Evolutionary conservation across 2,888 invertebrate genomes (phyloP).

Genomic region (Synergus laeviventris): DNA sequence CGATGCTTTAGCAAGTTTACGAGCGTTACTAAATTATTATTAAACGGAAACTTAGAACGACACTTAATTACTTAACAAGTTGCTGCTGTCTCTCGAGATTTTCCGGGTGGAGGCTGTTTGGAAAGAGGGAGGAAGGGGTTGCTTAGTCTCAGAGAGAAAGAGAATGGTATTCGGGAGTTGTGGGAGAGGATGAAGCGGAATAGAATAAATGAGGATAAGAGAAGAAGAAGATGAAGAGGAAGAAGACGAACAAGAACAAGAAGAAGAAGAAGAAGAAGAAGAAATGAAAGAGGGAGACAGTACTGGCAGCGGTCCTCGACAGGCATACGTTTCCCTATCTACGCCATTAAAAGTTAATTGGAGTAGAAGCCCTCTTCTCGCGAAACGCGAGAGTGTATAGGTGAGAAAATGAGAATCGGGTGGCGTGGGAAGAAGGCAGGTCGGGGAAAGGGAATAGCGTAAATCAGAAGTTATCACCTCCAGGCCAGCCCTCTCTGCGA

Average conservation of each 20-base stretch:
- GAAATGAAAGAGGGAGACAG: slow-evolving; percentile 47
- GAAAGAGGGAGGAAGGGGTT: slow-evolving; percentile 54
- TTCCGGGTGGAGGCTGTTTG: slow-evolving; percentile 50
- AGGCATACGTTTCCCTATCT: slow-evolving; percentile 71
- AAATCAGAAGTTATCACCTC: slow-evolving; percentile 71
- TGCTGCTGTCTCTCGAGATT: slow-evolving; percentile 63
- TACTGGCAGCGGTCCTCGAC: slow-evolving; percentile 54
- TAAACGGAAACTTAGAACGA: slow-evolving; percentile 68
- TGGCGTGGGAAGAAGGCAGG: slow-evolving; percentile 47
- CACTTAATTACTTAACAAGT: slow-evolving; percentile 71
- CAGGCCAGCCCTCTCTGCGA: slow-evolving; percentile 62
- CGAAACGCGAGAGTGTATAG: slow-evolving; percentile 55
- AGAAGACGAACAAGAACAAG: slow-evolving; percentile 15
- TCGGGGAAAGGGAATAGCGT: slow-evolving; percentile 60
- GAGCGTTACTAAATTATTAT: slow-evolving; percentile 70
- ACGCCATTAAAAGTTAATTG: slow-evolving; percentile 71
- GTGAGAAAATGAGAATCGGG: slow-evolving; percentile 58
- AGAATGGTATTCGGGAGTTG: slow-evolving; percentile 48
- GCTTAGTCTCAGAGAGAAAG: slow-evolving; percentile 45
- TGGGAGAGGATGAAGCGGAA: slow-evolving; percentile 48
- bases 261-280: slow-evolving; percentile 47
- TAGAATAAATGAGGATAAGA: slow-evolving; percentile 44
- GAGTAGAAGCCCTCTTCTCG: slow-evolving; percentile 65
- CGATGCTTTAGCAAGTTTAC: slow-evolving; percentile 60
- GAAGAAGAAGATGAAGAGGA: slow-evolving; percentile 44